These are phyloP conservation scores for Coregonus clupeaformis DNA, from an alignment of 2,113 vertebrate genomes.

Conservation along the genomic window DNA sequence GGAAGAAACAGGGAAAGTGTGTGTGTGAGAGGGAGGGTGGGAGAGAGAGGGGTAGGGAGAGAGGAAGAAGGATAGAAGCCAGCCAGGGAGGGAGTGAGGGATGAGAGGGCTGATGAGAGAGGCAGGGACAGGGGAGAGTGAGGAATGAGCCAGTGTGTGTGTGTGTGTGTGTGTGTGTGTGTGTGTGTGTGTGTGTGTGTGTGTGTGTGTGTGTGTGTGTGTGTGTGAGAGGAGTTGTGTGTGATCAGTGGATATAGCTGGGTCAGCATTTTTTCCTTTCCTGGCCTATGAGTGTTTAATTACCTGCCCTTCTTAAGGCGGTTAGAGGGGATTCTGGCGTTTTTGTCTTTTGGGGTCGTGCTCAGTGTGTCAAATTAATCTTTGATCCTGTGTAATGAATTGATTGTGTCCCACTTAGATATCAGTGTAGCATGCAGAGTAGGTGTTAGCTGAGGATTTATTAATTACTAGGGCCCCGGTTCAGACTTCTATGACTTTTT, in stretches of 20 bases:
- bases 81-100: conserved; percentile 21
- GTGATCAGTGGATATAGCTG: too few species aligned
- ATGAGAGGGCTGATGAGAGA: neutral
- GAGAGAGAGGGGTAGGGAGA: conserved; percentile 18
- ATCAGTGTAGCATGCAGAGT: conserved; percentile 42
- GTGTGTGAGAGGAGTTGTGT: neutral
- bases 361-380: conserved; percentile 43
- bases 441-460: conserved; percentile 46
- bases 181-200: too few species aligned
- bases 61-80: conserved; percentile 22
- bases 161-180: too few species aligned
- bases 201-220: neutral
- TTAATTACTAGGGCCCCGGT: conserved; percentile 36
- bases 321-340: conserved; percentile 30
- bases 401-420: conserved; percentile 40
- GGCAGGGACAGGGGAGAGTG: neutral
- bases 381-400: conserved; percentile 49
- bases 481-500: too few species aligned
- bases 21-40: conserved; percentile 21
- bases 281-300: neutral
- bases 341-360: conserved; percentile 29
- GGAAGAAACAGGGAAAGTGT: conserved; percentile 21
- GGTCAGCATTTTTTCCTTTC: too few species aligned
- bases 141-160: neutral
- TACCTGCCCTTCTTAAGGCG: conserved; percentile 8